These are phyloP conservation scores for Ornithoptera alexandrae DNA, from an alignment of 2,888 invertebrate genomes.

Conservation along the genomic window DNA sequence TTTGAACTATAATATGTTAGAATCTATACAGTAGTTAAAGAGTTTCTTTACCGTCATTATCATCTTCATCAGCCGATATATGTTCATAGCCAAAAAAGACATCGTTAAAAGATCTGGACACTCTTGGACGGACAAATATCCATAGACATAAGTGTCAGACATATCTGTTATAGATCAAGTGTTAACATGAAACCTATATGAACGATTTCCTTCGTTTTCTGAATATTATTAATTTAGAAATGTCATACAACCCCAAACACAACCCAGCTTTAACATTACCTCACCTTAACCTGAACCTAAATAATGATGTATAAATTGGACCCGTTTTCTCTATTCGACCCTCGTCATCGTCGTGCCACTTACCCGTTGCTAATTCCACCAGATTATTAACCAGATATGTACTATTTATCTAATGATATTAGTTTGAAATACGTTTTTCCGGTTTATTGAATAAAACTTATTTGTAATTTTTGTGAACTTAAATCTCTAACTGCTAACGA, in stretches of 20 bases:
- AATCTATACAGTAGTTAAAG: too few relatives aligned
- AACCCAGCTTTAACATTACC: background rate
- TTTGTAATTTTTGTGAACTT: background rate
- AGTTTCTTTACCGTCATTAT: too few relatives aligned
- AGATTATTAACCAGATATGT: background rate
- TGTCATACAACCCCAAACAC: background rate
- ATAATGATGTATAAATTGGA: conserved; percentile 6
- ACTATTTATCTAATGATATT: conserved; percentile 6
- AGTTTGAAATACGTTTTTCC: background rate
- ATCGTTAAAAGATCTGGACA: too few relatives aligned
- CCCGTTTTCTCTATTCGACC: conserved; percentile 1
- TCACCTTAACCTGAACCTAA: background rate
- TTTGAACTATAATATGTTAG: too few relatives aligned
- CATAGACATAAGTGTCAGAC: too few relatives aligned
- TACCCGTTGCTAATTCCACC: background rate
- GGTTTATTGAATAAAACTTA: background rate
- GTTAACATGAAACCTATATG: too few relatives aligned
- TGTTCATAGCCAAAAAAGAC: too few relatives aligned
- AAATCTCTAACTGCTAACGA: background rate
- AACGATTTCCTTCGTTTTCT: too few relatives aligned
- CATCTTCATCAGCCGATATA: too few relatives aligned
- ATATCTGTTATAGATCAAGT: too few relatives aligned
- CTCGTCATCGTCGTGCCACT: background rate
- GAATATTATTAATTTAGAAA: background rate
- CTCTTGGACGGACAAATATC: too few relatives aligned